A percentile compares a stretch with the other conserved stretches of the same genome.
phyloP scores from a whole-genome alignment of 2,888 invertebrate genomes.

The Drosophila mayaguana region DNA sequence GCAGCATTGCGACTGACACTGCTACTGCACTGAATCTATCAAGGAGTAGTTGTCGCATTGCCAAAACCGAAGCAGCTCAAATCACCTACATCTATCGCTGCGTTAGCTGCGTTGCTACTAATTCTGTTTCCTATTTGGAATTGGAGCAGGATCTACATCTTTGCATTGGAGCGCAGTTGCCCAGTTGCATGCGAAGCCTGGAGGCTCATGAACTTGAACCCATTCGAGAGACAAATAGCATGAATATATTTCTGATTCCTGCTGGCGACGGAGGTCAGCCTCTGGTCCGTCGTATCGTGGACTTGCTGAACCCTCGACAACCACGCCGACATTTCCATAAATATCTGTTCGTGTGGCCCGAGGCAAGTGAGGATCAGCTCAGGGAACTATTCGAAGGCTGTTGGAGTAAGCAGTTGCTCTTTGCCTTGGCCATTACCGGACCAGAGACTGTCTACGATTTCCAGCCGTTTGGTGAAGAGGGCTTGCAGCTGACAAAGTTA shows the following conservation, averaged over 20 bases:
- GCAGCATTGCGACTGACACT: neutral
- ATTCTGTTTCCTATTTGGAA: neutral
- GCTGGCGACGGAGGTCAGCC: slow-evolving; percentile 38
- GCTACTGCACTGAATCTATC: slow-evolving; percentile 24
- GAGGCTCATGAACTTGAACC: slow-evolving; percentile 60
- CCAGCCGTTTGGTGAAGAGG: slow-evolving; percentile 72
- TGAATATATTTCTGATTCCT: slow-evolving; percentile 69
- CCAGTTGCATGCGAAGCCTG: slow-evolving; percentile 53
- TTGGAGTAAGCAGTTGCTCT: slow-evolving; percentile 72
- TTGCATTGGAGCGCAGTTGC: slow-evolving; percentile 44
- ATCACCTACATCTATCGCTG: slow-evolving; percentile 66
- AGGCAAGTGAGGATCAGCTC: slow-evolving; percentile 48
- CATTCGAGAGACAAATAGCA: slow-evolving; percentile 58
- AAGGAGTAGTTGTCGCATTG: slow-evolving; percentile 50
- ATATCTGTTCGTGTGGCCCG: slow-evolving; percentile 77
- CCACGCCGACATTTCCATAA: slow-evolving; percentile 70
- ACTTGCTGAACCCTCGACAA: slow-evolving; percentile 71
- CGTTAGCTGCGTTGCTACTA: slow-evolving; percentile 42
- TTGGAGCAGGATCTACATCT: slow-evolving; percentile 49
- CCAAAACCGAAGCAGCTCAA: slow-evolving; percentile 41
- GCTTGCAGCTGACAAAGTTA: slow-evolving; percentile 52
- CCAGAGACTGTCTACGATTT: slow-evolving; percentile 62
- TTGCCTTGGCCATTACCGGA: slow-evolving; percentile 65
- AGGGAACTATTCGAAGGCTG: slow-evolving; percentile 58
- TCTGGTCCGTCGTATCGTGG: slow-evolving; percentile 51